Conservation (phyloP, 2,113 vertebrate genomes). For the Pholis gunnellus region DNA sequence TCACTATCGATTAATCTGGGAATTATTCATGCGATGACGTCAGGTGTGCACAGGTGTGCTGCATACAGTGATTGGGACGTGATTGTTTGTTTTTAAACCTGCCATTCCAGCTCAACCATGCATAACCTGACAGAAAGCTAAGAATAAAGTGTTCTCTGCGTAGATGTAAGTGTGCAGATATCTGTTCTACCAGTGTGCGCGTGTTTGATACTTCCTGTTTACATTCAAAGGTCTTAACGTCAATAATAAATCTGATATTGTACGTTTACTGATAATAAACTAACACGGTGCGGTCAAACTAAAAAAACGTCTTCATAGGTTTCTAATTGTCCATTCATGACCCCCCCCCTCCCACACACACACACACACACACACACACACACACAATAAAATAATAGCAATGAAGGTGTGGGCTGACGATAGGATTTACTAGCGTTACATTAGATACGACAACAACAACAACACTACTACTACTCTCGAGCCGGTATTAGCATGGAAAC, state of each 20-base stretch:
- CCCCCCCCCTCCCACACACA: background rate
- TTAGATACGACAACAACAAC: background rate
- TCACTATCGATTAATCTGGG: background rate
- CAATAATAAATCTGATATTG: background rate
- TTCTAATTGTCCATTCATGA: background rate
- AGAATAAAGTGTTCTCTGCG: no score
- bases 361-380: background rate
- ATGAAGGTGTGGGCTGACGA: background rate
- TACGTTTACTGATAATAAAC: slow-evolving; percentile 6
- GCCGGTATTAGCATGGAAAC: background rate
- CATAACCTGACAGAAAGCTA: no score
- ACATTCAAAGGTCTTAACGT: background rate
- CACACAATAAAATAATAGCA: background rate
- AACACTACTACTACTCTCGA: background rate
- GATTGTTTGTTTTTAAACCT: no score
- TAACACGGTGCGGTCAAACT: background rate
- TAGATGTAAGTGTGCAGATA: no score
- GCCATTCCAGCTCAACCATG: no score
- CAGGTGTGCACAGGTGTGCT: background rate
- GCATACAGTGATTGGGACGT: no score
- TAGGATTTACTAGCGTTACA: background rate
- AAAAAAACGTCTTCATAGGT: no score
- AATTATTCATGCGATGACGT: background rate
- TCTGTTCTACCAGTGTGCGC: no score
- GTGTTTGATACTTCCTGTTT: no score